Base-by-base conservation (phyloP, 2,113 vertebrate species). In the Meleagris gallopavo region DNA sequence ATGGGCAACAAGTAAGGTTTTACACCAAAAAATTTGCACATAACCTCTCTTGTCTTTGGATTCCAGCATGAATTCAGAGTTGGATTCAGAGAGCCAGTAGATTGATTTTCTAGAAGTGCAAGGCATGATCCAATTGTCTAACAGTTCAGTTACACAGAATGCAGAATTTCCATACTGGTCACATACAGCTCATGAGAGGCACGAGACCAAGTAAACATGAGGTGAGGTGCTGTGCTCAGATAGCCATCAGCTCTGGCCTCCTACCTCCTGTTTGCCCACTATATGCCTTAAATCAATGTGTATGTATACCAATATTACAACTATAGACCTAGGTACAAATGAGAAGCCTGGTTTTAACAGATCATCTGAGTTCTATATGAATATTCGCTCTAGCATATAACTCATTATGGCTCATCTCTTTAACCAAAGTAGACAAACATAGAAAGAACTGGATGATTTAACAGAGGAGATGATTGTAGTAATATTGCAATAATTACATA, bases 401-500 rank as follows among this genome's bases (percentile, higher is more conserved):
- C 30, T 55, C 30, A 29, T 30, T 61, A 34, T 20, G 20, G 24
- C 27, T 45, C 54, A 43, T 36, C 45, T 86, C 88, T 76, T 74
- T 34, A 65, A 83, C 32, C 83, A 69, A 50, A 67, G 41, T 48
- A 84, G 62, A 19, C 46, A 77, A 89, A 83, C 27, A 65, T 27
- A 62, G 21, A 24, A 91, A 88, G 72, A 92, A 67, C 65, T 62
- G 67, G 61, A 55, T 74, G 30, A 40, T 86, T 85, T 91, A 67
- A 52, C n/a, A 82, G 58, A 90, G 86, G 46, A 73, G 84, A n/a
- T 4, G 1, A 90, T 24, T 88, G 64, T 82, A 52, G 67, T 65
- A 92, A 96, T 83, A 90, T 7, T 17, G 57, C 85, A 94, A 92
- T 95, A 92, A 96, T 91, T 90, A 74, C 79, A 79, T 77, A 95